These are phyloP conservation scores for Campylomormyrus tamandua DNA, from an alignment of 2,113 vertebrate species.

Conservation along the genomic window DNA sequence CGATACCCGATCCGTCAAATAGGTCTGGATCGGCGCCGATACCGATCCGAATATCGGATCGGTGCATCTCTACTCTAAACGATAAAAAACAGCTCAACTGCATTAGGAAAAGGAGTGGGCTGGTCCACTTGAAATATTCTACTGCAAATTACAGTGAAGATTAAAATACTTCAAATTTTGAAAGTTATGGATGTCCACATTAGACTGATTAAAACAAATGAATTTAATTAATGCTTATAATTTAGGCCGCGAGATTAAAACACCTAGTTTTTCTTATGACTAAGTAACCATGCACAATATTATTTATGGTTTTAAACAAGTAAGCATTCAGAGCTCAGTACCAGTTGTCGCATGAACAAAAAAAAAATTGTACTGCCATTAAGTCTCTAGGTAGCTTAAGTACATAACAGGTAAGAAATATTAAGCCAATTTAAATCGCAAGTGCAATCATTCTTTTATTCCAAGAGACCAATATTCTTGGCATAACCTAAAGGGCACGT, in stretches of 20 bases:
- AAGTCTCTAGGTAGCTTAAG: constrained; percentile 10
- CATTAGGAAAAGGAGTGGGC: neutral
- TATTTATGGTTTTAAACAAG: neutral
- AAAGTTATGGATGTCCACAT: neutral
- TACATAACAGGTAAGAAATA: neutral
- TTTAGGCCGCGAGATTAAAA: neutral
- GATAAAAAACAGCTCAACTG: neutral
- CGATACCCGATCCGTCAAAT: no score
- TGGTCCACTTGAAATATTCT: neutral
- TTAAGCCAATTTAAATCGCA: neutral
- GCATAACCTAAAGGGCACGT: neutral
- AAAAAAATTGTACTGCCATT: neutral
- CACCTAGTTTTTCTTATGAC: neutral
- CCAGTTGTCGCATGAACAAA: neutral
- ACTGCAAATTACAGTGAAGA: constrained; percentile 14
- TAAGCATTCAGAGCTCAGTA: neutral
- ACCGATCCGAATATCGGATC: no score
- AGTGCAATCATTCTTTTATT: constrained; percentile 1
- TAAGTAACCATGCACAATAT: neutral
- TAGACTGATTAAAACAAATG: neutral
- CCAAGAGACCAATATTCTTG: constrained; percentile 4
- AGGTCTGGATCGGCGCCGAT: no score
- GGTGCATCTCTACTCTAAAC: no score
- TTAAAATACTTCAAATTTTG: neutral
- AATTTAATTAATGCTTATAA: neutral